These are phyloP conservation scores for Poicephalus gulielmi DNA, from an alignment of 2,113 vertebrate genomes.

Conservation along the genomic window DNA sequence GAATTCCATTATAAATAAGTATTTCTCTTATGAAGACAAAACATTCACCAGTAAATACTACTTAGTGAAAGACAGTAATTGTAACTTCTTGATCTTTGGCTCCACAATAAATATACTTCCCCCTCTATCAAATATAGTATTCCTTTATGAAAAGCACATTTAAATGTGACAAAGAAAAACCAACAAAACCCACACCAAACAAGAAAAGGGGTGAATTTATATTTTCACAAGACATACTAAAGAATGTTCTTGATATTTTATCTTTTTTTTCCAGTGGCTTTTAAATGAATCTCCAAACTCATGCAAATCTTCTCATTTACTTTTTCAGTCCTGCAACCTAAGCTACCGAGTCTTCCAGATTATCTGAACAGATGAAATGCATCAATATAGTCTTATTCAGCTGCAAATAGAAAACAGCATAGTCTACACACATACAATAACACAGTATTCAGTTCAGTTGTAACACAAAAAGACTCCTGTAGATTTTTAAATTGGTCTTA, in stretches of 20 bases:
- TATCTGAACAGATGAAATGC: neutral
- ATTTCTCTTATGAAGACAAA: neutral
- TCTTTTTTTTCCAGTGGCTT: neutral
- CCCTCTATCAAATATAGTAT: neutral
- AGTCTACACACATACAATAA: neutral
- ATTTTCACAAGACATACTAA: neutral
- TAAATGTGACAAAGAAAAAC: neutral
- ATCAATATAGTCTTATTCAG: neutral
- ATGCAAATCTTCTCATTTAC: neutral
- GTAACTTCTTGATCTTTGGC: neutral
- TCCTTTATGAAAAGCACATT: neutral
- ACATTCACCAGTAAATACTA: neutral
- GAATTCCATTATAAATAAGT: neutral
- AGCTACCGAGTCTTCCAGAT: neutral
- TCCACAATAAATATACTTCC: neutral
- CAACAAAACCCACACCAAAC: neutral
- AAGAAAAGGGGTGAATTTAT: fast-evolving
- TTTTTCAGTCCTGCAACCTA: neutral
- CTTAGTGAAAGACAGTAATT: neutral
- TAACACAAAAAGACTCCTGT: neutral
- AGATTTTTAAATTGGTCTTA: neutral
- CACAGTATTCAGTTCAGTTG: neutral
- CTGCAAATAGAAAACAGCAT: neutral
- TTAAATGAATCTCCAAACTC: neutral
- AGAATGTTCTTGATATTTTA: neutral